Evolutionary conservation across 2,113 vertebrate species (phyloP), one percentile per base, ranked within the genome.

Genomic region (Oncorhynchus mykiss): DNA sequence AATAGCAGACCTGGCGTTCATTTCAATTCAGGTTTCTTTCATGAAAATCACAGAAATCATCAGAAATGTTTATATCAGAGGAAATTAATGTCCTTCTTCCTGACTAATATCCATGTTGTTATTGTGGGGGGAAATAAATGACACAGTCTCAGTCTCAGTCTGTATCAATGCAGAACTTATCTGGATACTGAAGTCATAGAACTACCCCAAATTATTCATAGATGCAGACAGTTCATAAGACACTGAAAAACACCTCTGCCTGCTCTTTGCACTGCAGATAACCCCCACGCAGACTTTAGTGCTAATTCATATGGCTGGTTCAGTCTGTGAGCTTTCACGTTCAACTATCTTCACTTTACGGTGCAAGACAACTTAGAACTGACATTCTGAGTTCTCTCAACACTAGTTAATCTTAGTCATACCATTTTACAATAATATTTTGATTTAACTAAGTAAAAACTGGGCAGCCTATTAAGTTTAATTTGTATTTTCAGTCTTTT

Each of bases 21-120:
- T 66, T 74, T 74, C 48, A 74, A 66, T 64, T 73, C 59, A 45
- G 31, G 39, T 65, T 39, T 9, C 2, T 29, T 13, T 31, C 20
- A 9, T 16, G 5, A 1, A 39, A 16, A 68, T 68, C 3, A 20
- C 67, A 18, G 18, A 39, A 39, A 68, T 68, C 67, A 29, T 31
- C 8, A 39, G 13, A n/a, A 39, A 39, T 34, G 31, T 31, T 4
- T 39, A 39, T 34, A 5, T 31, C 4, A 39, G 5, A 62, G 59
- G 59, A 68, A 39, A 39, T 18, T 2, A 68, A 68, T 68, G 67
- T 62, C 59, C 59, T 54, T 62, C 59, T 22, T 13, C 18, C 1
- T 62, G 59, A 62, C 59, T 62, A 22, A 22, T 62, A 62, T 62
- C 59, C 18, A 22, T 62, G 59, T 62, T 6, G 13, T 62, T 62